phyloP scores from a whole-genome alignment of 2,888 invertebrate species.

The Ectemnius cavifrons region DNA sequence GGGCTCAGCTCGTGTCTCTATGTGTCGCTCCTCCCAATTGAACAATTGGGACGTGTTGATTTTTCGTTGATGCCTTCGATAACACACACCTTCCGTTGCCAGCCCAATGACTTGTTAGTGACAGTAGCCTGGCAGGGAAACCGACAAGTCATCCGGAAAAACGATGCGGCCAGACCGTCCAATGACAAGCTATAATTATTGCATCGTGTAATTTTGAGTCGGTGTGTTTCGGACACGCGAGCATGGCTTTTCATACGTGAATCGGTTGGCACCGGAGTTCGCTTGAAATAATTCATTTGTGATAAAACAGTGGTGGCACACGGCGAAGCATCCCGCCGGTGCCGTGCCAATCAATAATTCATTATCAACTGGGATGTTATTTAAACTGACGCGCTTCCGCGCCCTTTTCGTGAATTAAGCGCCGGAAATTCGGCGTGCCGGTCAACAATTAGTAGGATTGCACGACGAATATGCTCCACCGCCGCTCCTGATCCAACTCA shows the following conservation, averaged over 20 bases:
- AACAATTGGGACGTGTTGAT: no score
- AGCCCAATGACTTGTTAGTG: no score
- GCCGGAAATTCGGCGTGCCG: background rate
- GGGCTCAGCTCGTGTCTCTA: no score
- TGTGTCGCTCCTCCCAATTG: no score
- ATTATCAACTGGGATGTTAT: slow-evolving; percentile 1
- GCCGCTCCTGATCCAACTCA: slow-evolving; percentile 73
- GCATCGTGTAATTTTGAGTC: slow-evolving; percentile 32
- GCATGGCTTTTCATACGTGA: slow-evolving; percentile 15
- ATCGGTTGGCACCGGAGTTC: slow-evolving; percentile 23
- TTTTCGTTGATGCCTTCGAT: no score
- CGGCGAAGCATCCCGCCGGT: slow-evolving; percentile 3
- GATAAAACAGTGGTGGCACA: slow-evolving; percentile 30
- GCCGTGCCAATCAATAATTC: slow-evolving; percentile 23
- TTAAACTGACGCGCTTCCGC: background rate
- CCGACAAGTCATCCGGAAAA: background rate
- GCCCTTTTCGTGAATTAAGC: background rate
- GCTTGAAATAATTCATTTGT: slow-evolving; percentile 36
- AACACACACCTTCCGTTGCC: no score
- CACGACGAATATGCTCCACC: background rate
- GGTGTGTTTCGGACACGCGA: background rate
- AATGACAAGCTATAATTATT: slow-evolving; percentile 8
- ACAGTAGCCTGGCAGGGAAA: no score
- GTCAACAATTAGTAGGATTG: background rate
- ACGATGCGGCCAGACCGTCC: slow-evolving; percentile 1